Percentiles rank a stretch among this genome's conserved stretches.
phyloP scores from a whole-genome alignment of 2,797 vertebrate genomes.

The Diplodus sargus region DNA sequence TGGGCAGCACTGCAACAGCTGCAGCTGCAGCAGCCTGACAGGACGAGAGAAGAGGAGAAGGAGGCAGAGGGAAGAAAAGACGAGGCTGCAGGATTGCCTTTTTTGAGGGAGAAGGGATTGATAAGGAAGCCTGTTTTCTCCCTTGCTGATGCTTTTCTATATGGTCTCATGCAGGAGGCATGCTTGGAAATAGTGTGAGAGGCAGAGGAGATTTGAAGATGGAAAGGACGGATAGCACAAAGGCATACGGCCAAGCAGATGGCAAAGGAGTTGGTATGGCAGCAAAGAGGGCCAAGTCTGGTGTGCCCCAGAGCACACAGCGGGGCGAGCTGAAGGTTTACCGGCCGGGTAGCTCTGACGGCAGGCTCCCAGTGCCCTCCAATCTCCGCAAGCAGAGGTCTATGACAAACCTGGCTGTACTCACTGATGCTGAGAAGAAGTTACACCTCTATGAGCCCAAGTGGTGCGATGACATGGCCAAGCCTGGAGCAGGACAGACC shows the following conservation, averaged over 20 bases:
- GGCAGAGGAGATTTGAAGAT: conserved; percentile 86
- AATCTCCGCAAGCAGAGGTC: conserved; percentile 97
- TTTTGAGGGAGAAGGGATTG: conserved; percentile 55
- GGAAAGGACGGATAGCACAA: conserved; percentile 84
- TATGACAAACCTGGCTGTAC: conserved; percentile 95
- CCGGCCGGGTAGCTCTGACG: conserved; percentile 85
- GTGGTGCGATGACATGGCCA: conserved; percentile 97
- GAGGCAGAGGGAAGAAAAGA: conserved; percentile 66
- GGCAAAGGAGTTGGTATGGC: conserved; percentile 86
- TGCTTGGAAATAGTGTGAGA: conserved; percentile 89
- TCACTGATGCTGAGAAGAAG: conserved; percentile 98
- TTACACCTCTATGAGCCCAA: conserved; percentile 95
- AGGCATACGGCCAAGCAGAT: conserved; percentile 83
- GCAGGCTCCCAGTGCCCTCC: conserved; percentile 87
- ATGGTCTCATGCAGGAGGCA: conserved; percentile 88
- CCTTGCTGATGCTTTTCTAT: conserved; percentile 82
- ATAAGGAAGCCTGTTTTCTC: conserved; percentile 63
- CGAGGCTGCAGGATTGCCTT: conserved; percentile 66
- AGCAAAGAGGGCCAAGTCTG: conserved; percentile 88
- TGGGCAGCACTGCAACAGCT: conserved; percentile 85
- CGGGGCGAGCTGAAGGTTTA: conserved; percentile 87
- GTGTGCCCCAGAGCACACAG: conserved; percentile 86
- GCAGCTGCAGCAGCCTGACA: conserved; percentile 83
- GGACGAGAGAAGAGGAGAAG: conserved; percentile 67
- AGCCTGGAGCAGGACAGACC: conserved; percentile 82